These are phyloP conservation scores for Ectemnius cavifrons DNA, from an alignment of 2,888 invertebrate species.

Conservation along the genomic window DNA sequence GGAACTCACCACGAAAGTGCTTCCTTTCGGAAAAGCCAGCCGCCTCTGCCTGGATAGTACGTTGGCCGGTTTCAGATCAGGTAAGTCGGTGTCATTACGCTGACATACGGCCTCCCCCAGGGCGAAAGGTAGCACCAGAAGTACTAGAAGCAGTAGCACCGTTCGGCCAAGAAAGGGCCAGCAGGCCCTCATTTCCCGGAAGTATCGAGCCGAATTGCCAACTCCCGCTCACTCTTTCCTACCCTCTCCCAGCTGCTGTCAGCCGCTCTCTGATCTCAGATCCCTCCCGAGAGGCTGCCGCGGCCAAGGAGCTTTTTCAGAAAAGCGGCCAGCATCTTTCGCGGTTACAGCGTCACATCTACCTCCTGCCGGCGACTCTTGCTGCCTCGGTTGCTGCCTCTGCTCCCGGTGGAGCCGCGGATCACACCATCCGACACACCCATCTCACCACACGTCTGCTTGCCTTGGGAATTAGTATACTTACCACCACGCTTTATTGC, in stretches of 20 bases:
- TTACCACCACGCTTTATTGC: too few relatives aligned
- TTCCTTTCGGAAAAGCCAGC: conserved; percentile 77
- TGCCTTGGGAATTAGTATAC: conserved; percentile 40
- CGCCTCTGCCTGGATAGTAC: conserved; percentile 73
- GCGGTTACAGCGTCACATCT: conserved; percentile 23
- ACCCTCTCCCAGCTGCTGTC: neutral
- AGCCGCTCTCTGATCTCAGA: conserved; percentile 18
- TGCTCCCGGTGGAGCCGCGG: too few relatives aligned
- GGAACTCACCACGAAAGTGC: conserved; percentile 75
- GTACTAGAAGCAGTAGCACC: conserved; percentile 38
- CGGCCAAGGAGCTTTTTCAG: conserved; percentile 33
- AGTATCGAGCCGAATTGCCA: conserved; percentile 50
- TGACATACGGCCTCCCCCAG: conserved; percentile 55
- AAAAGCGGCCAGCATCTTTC: conserved; percentile 48
- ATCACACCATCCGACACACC: neutral
- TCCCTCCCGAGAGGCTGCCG: conserved; percentile 35
- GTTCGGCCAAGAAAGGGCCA: conserved; percentile 55
- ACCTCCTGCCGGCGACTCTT: conserved; percentile 11
- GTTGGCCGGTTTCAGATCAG: conserved; percentile 43
- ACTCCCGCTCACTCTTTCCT: conserved; percentile 6
- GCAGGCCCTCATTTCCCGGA: conserved; percentile 56
- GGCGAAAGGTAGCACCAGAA: conserved; percentile 16
- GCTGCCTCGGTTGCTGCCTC: conserved; percentile 23
- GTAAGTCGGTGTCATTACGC: conserved; percentile 52
- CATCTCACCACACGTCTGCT: conserved; percentile 43